Conservation (phyloP, 2,797 vertebrate species). For the Lithobates pipiens region DNA sequence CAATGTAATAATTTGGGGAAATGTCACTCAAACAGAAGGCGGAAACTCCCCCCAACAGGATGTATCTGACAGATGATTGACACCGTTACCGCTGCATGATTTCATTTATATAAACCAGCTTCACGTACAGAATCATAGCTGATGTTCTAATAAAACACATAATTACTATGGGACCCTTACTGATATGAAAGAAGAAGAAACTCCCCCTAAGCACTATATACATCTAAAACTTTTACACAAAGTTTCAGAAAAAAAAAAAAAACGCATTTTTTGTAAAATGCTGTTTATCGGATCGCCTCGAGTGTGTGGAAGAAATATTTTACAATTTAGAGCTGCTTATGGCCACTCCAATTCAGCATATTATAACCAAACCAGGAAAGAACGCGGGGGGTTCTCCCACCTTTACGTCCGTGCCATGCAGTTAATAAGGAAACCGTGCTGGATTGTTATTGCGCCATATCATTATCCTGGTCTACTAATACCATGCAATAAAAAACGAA, state of each 20-base stretch:
- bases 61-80: conserved; percentile 35
- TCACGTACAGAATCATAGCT: background rate
- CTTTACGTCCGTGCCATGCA: too few species aligned
- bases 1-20: conserved; percentile 40
- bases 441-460: too few species aligned
- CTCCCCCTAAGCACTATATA: too few species aligned
- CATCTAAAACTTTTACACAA: background rate
- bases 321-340: too few species aligned
- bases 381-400: too few species aligned
- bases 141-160: background rate
- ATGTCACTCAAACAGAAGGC: conserved; percentile 8
- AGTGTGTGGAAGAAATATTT: too few species aligned
- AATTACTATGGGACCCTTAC: background rate
- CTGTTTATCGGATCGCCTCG: too few species aligned
- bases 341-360: too few species aligned
- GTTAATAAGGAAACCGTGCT: too few species aligned
- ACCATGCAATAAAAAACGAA: too few species aligned
- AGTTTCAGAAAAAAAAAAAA: background rate
- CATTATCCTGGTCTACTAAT: too few species aligned
- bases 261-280: background rate
- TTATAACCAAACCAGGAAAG: too few species aligned
- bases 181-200: background rate
- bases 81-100: conserved; percentile 23
- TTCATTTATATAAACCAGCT: conserved; percentile 5
- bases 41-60: conserved; percentile 23